Evolutionary conservation across 1,140 invertebrate genomes (phyloP), one percentile per base, ranked within the genome.

Genomic region (Drosophila varians): DNA sequence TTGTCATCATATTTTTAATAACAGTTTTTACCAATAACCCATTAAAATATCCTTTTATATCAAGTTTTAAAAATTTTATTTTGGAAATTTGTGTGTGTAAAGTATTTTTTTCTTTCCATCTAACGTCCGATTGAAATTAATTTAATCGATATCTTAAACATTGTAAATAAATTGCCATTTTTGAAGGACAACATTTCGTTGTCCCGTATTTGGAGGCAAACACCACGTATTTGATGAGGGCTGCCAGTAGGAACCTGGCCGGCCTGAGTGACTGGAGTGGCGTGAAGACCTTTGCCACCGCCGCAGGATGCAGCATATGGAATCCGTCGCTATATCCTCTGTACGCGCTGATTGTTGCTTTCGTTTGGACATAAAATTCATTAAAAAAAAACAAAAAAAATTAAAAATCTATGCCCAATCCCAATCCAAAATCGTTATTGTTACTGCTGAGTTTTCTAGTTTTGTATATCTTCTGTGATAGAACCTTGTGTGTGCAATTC

Each of bases 171-270:
- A n/a, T n/a, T n/a, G n/a, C n/a, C n/a, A n/a, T n/a, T 25, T 48
- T 25, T 54, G 11, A 62, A 92, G 91, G 90, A 21, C 74, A 78
- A 18, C 87, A 84, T n/a, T 92, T 90, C 46, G 55, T 91, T 4
- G 73, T 92, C 9, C 69, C 80, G 0, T 66, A 84, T 26, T 57
- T 92, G 4, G 31, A 78, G 42, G 70, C 64, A 2, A 90, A 92
- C 54, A 92, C 92, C 12, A 82, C 74, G 3, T 92, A 92, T 60
- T 61, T 86, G 11, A 82, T 92, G 60, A 68, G 92, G 6, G 91
- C 88, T 4, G 91, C 91, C 51, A 89, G 91, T 3, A 58, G 77
- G 3, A 92, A 92, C 78, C 64, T 84, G 28, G 92, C 92, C 5
- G 92, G 92, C 4, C 52, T 92, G 7, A 91, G 91, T 48, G 91